These are phyloP conservation scores for Cyrtorhinus lividipennis DNA, from an alignment of 1,140 invertebrate genomes.

Conservation along the genomic window DNA sequence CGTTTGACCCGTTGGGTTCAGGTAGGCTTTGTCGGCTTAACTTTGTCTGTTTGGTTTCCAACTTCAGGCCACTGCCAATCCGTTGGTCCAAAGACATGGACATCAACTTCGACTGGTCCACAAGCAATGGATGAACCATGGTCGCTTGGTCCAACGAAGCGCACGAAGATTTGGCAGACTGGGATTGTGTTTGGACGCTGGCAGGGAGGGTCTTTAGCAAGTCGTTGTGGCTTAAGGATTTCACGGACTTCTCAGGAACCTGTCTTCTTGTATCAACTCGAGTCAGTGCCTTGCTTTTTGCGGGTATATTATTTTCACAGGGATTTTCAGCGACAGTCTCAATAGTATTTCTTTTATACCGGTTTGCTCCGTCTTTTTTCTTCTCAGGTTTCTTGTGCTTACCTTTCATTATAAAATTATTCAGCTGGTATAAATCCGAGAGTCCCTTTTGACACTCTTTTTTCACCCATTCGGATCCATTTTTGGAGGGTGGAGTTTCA, in stretches of 20 bases:
- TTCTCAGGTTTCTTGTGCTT: slow-evolving; percentile 18
- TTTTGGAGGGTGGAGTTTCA: slow-evolving; percentile 11
- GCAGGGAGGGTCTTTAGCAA: slow-evolving; percentile 20
- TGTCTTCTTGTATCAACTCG: slow-evolving; percentile 9
- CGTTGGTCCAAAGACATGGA: slow-evolving; percentile 11
- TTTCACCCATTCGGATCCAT: slow-evolving; percentile 27
- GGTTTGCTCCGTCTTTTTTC: slow-evolving; percentile 12
- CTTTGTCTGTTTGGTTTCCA: not conserved
- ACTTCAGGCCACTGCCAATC: not conserved
- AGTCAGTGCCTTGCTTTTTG: slow-evolving; percentile 5
- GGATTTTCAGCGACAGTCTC: slow-evolving; percentile 25
- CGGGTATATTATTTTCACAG: slow-evolving; percentile 22
- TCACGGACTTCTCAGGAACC: slow-evolving; percentile 11
- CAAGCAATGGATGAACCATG: not conserved
- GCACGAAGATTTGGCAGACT: not conserved
- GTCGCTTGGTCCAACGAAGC: not conserved
- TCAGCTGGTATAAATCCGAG: slow-evolving; percentile 27
- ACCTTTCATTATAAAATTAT: slow-evolving; percentile 20
- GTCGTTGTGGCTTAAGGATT: slow-evolving; percentile 26
- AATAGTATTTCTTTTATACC: slow-evolving; percentile 20
- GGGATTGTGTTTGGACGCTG: slow-evolving; percentile 8
- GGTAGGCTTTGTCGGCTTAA: not conserved
- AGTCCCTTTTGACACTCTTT: slow-evolving; percentile 28
- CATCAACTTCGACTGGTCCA: slow-evolving; percentile 6
- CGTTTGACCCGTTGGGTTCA: not conserved